A percentile compares a stretch with the other conserved stretches of the same genome.
phyloP scores from a whole-genome alignment of 2,888 invertebrate species.

The Habrosyne pyritoides region DNA sequence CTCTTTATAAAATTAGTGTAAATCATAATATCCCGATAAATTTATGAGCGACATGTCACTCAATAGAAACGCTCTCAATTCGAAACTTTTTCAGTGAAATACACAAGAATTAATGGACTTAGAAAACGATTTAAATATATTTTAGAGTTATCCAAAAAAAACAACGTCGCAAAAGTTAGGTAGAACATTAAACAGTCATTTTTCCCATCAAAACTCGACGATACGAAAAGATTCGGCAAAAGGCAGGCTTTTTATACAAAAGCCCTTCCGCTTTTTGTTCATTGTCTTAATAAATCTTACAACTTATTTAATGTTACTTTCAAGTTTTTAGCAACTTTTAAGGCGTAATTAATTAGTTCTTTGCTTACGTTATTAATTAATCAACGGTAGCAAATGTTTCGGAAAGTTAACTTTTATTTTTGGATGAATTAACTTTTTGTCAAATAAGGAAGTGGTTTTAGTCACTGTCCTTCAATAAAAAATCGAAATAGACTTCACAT shows the following conservation, averaged over 20 bases:
- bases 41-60: no score
- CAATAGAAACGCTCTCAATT: no score
- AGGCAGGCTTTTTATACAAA: background rate
- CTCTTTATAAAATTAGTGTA: no score
- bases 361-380: constrained; percentile 3
- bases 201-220: background rate
- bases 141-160: background rate
- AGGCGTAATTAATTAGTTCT: constrained; percentile 8
- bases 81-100: background rate
- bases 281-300: constrained; percentile 5
- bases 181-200: background rate
- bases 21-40: no score
- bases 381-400: constrained; percentile 2
- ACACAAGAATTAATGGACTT: background rate
- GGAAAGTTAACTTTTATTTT: background rate
- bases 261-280: background rate
- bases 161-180: background rate
- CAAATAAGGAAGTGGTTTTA: no score
- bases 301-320: constrained; percentile 6
- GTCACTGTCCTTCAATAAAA: no score
- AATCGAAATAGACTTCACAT: no score
- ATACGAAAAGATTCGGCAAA: background rate
- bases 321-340: constrained; percentile 7
- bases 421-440: background rate
- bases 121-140: no score